Evolutionary conservation across 23 tunicate species (phyloP), one percentile per base, ranked within the genome.

Genomic region (Oikopleura dioica): DNA sequence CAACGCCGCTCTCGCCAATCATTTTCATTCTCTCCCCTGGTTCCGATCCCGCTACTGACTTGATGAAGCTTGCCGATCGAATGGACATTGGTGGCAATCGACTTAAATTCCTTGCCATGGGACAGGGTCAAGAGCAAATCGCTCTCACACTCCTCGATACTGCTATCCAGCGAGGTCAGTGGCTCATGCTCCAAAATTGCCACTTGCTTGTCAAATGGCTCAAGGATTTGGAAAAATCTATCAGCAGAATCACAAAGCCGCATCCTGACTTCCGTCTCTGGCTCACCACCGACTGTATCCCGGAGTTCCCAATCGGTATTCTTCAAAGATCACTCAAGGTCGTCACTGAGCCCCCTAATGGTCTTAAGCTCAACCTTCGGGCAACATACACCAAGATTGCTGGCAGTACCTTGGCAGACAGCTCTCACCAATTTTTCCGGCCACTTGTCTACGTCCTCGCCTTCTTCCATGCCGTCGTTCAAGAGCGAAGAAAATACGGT

Each of bases 171-270:
- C 68, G 95, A 38, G 99, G 99, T 4, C 99, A 94, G 59, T 94
- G 99, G 99, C 85, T 94, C n/a, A 94, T 94, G 99, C 76, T 94
- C 28, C 99, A 94, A 78, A 94, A 94, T 51, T 94, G 99, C 78
- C 99, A 94, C 79, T 69, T 94, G n/a, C 85, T 94, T 0, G 95
- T 86, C 12, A 94, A 94, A 58, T 94, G 99, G 99, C 82, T 94
- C 36, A 94, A 86, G 38, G 99, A 94, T 80, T 79, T 94, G 26
- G 99, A 94, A 76, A 94, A 94, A 44, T 85, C 95, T 0, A 32
- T 94, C 44, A 88, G 82, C 38, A 78, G 75, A 1, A 94, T 94
- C 1, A 75, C 58, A 78, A 94, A 94, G 68, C 99, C 99, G n/a
- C 99, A 94, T 83, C 99, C 99, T 1, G 99, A 94, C 38, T 94